Evolutionary conservation across 2,888 invertebrate species (phyloP), one percentile per base, ranked within the genome.

Genomic region (Pristionchus fissidentatus): DNA sequence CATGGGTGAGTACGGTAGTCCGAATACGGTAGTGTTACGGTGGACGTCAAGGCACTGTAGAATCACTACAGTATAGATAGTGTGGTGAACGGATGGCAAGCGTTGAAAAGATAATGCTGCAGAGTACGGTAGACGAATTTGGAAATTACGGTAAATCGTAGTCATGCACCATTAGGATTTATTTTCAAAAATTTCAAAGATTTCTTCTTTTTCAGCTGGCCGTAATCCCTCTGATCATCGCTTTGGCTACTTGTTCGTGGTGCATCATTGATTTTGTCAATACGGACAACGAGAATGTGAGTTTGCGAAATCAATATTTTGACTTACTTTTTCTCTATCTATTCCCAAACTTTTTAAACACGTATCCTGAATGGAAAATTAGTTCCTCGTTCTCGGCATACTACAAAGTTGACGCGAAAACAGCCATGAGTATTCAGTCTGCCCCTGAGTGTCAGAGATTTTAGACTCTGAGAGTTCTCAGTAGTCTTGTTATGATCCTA

Each of bases 191-290:
- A 55, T 62, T 35, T 35, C 29, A 19, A 3, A 62, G 10, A 62
- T 26, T 57, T 38, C 55, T 26, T 41, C 38, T 57, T 49, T 79
- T 89, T 81, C 85, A 91, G 91, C 52, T 90, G 43, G 88, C 88
- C 32, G 88, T 90, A 26, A 73, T 86, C 15, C 70, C 90, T 32
- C 85, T 90, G 60, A 84, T 89, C 8, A 85, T 86, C 32, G 91
- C 91, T 22, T 80, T 91, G n/a, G 84, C 89, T 8, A 88, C 86
- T 7, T 89, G 90, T n/a, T 86, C 86, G 60, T 91, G 91, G 91
- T 88, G 88, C 3, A 85, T 84, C 32, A 88, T 90, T 83, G 86
- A 87, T 46, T 91, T 91, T 83, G 83, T 85, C 52, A 91, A 91
- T 85, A 89, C 85, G 3, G 87, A 88, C 19, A 85, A 85, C 38